Evolutionary conservation across 1,140 invertebrate genomes (phyloP).

Genomic region (Caenorhabditis briggsae): DNA sequence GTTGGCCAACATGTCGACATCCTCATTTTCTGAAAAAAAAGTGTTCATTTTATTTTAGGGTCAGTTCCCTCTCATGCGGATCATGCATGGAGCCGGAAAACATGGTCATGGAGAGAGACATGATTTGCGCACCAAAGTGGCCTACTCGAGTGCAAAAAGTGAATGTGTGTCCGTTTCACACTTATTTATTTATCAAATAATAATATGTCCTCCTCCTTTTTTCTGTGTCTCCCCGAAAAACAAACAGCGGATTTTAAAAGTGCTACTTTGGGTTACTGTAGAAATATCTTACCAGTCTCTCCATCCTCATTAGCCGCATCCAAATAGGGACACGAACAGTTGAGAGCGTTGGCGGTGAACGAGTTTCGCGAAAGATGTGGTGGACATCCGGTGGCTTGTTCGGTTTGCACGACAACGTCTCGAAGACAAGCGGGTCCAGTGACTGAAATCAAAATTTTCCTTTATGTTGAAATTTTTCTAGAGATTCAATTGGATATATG

Average conservation of each 20-base stretch:
- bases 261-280: neutral
- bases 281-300: conserved; percentile 26
- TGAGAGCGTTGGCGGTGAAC: conserved; percentile 62
- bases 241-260: conserved; percentile 22
- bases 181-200: conserved; percentile 57
- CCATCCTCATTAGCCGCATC: conserved; percentile 49
- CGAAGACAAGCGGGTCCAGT: conserved; percentile 68
- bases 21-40: conserved; percentile 53
- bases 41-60: neutral
- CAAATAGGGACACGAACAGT: conserved; percentile 69
- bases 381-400: conserved; percentile 67
- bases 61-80: neutral
- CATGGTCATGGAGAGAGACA: neutral
- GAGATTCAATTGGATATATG: neutral
- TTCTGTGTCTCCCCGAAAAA: conserved; percentile 43
- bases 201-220: conserved; percentile 45
- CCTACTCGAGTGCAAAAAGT: conserved; percentile 53
- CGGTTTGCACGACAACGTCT: conserved; percentile 66
- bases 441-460: conserved; percentile 26
- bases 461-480: neutral
- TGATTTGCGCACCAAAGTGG: conserved; percentile 27
- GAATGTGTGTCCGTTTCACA: conserved; percentile 53
- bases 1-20: conserved; percentile 46
- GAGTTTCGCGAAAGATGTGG: conserved; percentile 66
- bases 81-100: conserved; percentile 47